phyloP scores from a whole-genome alignment of 2,797 vertebrate species.

The Menidia menidia region DNA sequence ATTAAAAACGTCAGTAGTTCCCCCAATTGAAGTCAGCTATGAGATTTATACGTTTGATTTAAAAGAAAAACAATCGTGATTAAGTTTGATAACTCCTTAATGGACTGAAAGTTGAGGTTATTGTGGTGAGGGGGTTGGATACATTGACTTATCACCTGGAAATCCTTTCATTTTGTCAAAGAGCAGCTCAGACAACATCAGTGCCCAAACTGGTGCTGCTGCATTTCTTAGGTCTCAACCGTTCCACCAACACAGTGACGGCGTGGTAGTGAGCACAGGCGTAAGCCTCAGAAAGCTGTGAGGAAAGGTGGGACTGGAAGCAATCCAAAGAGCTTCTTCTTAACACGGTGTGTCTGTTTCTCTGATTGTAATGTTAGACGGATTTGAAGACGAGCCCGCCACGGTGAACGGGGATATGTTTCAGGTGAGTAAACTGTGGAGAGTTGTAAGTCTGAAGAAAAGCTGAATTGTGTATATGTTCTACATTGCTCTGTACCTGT shows the following conservation, averaged over 20 bases:
- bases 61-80: too few species aligned
- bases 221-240: constrained; percentile 58
- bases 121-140: background rate
- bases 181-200: background rate
- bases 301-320: background rate
- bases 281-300: background rate
- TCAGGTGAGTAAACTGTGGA: constrained; percentile 79
- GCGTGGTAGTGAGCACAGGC: background rate
- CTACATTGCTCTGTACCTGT: too few species aligned
- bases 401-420: constrained; percentile 88
- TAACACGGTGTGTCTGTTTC: constrained; percentile 36
- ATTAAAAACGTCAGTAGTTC: too few species aligned
- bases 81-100: too few species aligned
- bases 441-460: background rate
- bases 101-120: background rate
- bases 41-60: background rate
- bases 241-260: background rate
- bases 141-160: background rate
- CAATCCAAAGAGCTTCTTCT: background rate
- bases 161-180: constrained; percentile 27
- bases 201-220: constrained; percentile 69
- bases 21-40: background rate
- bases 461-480: too few species aligned
- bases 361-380: constrained; percentile 72
- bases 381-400: constrained; percentile 79